Base-by-base conservation (phyloP, 2,888 invertebrate genomes). In the Crossocerus cetratus region DNA sequence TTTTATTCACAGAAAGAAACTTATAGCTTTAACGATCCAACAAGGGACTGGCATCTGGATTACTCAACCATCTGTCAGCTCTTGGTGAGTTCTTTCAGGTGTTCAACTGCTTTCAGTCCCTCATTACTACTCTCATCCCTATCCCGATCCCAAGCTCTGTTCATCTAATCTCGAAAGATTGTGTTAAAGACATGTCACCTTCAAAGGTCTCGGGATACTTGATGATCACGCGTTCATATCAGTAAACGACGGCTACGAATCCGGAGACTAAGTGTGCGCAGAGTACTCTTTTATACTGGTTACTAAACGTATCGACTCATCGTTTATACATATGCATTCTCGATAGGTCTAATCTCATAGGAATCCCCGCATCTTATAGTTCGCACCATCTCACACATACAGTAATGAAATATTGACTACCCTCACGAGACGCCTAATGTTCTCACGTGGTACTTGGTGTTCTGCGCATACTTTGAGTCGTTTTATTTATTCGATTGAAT, bases 111-210 rank as follows among this genome's bases (percentile, higher is more conserved):
- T 69, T 76, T 78, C 74, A 60, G 73, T 77, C 64, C 68, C 49
- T 32, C 45, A 43, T 67, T 72, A 67, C 43, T 44, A 22, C 66
- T 72, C 53, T 70, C 42, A 68, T 68, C 65, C 62, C 18, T 62
- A 60, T 18, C 55, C 65, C 42, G 42, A 68, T 73, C 61, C 66
- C 22, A 20, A 54, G 49, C 61, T 57, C 68, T 54, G 44, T 21
- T 21, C 20, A 43, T 68, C 13, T 49, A 16, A 13, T 49, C 58
- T 53, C 43, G 58, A 66, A 53, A 63, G 21, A 58, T 62, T 74
- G 80, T 82, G 81, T 81, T 81, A 81, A 82, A 81, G 81, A 66
- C 81, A 81, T 81, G 82, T 81, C 82, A 57, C 71, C 69, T 69
- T 77, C 53, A 56, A 54, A 69, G 54, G 57, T 66, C 63, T 57